These are phyloP conservation scores for Agrilus cyanescens DNA, from an alignment of 2,888 invertebrate genomes.

Conservation along the genomic window DNA sequence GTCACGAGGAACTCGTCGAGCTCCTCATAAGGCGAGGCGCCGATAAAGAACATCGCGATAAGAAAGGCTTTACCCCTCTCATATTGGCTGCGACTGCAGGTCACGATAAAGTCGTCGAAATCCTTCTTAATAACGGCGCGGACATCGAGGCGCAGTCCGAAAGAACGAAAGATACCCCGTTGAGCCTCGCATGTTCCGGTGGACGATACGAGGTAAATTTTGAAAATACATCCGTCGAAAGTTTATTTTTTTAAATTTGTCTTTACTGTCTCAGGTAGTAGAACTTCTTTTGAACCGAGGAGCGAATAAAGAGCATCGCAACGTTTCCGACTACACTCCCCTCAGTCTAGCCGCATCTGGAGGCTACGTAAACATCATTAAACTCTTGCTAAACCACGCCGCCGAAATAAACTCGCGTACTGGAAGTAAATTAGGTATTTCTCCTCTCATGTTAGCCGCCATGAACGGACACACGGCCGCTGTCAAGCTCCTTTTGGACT, in stretches of 20 bases:
- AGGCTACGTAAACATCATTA: conserved; percentile 96
- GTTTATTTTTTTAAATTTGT: conserved; percentile 18
- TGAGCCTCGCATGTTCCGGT: conserved; percentile 94
- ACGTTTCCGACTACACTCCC: conserved; percentile 98
- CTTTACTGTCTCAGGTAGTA: conserved; percentile 47
- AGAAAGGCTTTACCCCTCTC: conserved; percentile 96
- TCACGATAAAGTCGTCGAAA: conserved; percentile 83
- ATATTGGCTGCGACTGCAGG: conserved; percentile 97
- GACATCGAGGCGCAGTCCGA: conserved; percentile 98
- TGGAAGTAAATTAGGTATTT: conserved; percentile 94
- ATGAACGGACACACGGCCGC: conserved; percentile 98
- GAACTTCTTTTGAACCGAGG: conserved; percentile 78
- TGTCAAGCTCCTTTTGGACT: conserved; percentile 86
- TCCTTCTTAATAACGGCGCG: conserved; percentile 86
- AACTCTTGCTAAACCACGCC: conserved; percentile 81
- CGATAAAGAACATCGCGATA: conserved; percentile 95
- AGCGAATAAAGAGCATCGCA: conserved; percentile 96
- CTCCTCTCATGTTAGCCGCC: conserved; percentile 96
- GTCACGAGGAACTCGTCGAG: conserved; percentile 91
- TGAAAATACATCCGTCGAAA: neutral
- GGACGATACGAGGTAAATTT: conserved; percentile 74
- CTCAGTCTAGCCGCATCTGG: conserved; percentile 97
- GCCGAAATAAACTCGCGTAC: conserved; percentile 98
- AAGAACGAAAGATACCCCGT: conserved; percentile 95
- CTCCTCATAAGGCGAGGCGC: conserved; percentile 84